Evolutionary conservation across 2,797 vertebrate genomes (phyloP).

Genomic region (Vipera latastei): DNA sequence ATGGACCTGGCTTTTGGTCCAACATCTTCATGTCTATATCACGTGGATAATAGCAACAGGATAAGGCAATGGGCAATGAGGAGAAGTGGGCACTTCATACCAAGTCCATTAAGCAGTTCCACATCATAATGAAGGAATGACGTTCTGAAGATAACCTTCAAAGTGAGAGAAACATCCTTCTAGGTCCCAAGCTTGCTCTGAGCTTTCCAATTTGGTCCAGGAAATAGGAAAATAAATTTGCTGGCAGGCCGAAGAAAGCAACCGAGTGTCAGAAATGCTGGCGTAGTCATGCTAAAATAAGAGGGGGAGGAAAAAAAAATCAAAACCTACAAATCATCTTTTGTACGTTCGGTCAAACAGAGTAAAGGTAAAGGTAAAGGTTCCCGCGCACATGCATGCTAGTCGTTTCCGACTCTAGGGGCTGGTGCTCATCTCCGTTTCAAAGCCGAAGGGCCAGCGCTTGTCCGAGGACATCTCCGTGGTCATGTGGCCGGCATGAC

Average conservation of each 20-base stretch:
- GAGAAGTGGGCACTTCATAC: not conserved
- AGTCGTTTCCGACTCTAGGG: too few relatives aligned
- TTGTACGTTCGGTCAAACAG: not conserved
- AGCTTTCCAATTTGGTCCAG: not conserved
- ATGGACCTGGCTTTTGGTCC: too few relatives aligned
- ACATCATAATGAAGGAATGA: not conserved
- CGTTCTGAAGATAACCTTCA: not conserved
- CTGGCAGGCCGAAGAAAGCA: not conserved
- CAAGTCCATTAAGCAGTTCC: not conserved
- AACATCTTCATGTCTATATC: too few relatives aligned
- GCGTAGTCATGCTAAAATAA: not conserved
- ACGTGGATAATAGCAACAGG: too few relatives aligned
- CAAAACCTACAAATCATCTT: not conserved
- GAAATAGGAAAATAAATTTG: not conserved
- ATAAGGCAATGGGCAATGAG: not conserved
- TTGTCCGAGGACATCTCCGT: too few relatives aligned
- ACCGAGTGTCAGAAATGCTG: not conserved
- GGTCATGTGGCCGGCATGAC: too few relatives aligned
- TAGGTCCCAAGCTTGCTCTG: fast-evolving
- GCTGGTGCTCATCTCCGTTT: too few relatives aligned
- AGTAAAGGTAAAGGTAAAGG: too few relatives aligned
- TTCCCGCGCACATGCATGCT: too few relatives aligned
- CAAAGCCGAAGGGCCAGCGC: too few relatives aligned
- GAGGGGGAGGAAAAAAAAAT: not conserved
- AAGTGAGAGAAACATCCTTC: not conserved